Evolutionary conservation across 1,140 invertebrate species (phyloP).

Genomic region (Maconellicoccus hirsutus): DNA sequence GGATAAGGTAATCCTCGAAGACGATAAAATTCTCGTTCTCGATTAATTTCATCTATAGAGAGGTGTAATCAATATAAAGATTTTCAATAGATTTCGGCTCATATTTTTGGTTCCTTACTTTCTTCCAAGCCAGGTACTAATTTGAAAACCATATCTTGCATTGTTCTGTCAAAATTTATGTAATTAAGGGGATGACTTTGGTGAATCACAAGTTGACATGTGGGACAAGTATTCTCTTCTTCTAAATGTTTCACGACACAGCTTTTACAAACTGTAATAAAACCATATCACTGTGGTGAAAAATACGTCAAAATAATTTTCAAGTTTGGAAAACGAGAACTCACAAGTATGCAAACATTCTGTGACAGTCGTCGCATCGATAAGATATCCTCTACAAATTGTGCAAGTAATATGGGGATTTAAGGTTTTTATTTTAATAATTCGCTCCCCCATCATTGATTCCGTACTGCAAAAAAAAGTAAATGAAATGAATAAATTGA

Average conservation of each 20-base stretch:
- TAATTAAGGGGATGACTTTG: conserved; percentile 94
- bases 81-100: too few relatives aligned
- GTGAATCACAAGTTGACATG: conserved; percentile 92
- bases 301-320: neutral
- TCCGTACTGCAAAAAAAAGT: too few relatives aligned
- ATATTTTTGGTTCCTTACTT: too few relatives aligned
- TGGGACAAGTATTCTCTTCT: conserved; percentile 93
- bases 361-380: conserved; percentile 93
- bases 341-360: conserved; percentile 95
- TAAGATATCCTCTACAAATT: conserved; percentile 90
- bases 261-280: conserved; percentile 85
- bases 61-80: too few relatives aligned
- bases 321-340: conserved; percentile 33
- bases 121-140: conserved; percentile 83
- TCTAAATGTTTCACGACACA: conserved; percentile 95
- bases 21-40: conserved; percentile 78
- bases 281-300: neutral
- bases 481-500: too few relatives aligned
- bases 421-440: conserved; percentile 75
- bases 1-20: conserved; percentile 71
- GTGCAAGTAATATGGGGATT: conserved; percentile 91
- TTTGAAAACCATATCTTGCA: conserved; percentile 99
- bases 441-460: neutral
- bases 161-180: conserved; percentile 93
- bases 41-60: conserved; percentile 77